Evolutionary conservation across 92 coral and sea anemone genomes (phyloP).

Genomic region (Zoanthus sociatus): DNA sequence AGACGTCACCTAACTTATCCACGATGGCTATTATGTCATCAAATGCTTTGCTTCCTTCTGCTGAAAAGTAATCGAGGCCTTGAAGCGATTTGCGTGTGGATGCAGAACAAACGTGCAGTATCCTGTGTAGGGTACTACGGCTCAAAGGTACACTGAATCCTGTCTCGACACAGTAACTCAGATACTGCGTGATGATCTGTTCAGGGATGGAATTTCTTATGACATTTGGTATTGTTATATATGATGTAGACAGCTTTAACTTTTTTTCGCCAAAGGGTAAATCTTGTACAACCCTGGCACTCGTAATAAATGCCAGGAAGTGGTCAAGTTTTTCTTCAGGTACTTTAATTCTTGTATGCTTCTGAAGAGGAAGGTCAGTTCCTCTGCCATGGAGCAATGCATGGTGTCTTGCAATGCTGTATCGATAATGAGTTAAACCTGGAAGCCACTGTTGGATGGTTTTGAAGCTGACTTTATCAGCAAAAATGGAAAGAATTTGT

Average conservation of each 20-base stretch:
- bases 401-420: conserved; percentile 61
- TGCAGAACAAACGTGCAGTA: conserved; percentile 69
- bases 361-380: conserved; percentile 28
- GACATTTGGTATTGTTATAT: conserved; percentile 54
- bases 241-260: conserved; percentile 50
- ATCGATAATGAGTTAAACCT: conserved; percentile 57
- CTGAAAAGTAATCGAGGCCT: too few relatives aligned
- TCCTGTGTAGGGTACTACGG: conserved; percentile 51
- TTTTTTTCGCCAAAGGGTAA: conserved; percentile 67
- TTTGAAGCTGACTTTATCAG: conserved; percentile 58
- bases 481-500: conserved; percentile 61
- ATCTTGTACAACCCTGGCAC: conserved; percentile 66
- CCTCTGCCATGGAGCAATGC: conserved; percentile 63
- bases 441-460: conserved; percentile 51
- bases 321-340: conserved; percentile 29
- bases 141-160: conserved; percentile 62
- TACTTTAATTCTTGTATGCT: conserved; percentile 36
- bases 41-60: conserved; percentile 58
- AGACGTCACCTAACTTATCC: conserved; percentile 65
- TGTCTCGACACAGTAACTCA: conserved; percentile 64
- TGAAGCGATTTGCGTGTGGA: conserved; percentile 51
- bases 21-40: conserved; percentile 54
- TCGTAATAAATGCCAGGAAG: conserved; percentile 67
- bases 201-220: conserved; percentile 65
- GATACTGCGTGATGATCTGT: conserved; percentile 59